Evolutionary conservation across 1,140 invertebrate species (phyloP), one percentile per base, ranked within the genome.

Genomic region (Samia ricini): DNA sequence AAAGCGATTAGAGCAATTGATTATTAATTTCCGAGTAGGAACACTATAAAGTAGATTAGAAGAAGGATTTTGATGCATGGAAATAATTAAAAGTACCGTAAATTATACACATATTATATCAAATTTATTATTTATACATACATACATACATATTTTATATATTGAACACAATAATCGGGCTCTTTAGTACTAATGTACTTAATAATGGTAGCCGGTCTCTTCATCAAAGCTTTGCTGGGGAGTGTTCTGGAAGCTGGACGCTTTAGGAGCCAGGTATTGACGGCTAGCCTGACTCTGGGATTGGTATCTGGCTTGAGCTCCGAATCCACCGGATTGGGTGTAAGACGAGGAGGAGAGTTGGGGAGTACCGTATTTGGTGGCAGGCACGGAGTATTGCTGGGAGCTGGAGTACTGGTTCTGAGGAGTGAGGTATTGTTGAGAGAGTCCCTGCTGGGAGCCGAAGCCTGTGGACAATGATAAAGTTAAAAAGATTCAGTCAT

Each of bases 171-270:
- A 26, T 19, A 5, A 50, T 49, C 12, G 12, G 12, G 20, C 19
- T 58, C 8, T 58, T 36, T 8, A 22, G 33, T 58, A 48, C 33
- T 2, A 12, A 12, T 15, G 56, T 10, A 58, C 19, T 68, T 77
- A 89, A 61, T 89, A 89, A 10, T 78, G 73, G 64, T 89, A 89
- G 52, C 87, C 87, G 20, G 83, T 85, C 55, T 86, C 55, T 57
- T 86, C 83, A 26, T 90, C 84, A 60, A 90, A 90, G 24, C 69
- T 60, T 59, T 90, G 87, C 54, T 88, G 85, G 52, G 87, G 83
- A 24, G 66, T 64, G 42, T 77, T 76, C 57, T 88, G 77, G 64
- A 69, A 71, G 20, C 51, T 52, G 26, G 71, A 61, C 19, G 63
- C 15, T 48, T 76, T 79, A 2, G 85, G 83, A 3, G 83, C 72